Conservation (phyloP, 2,888 invertebrate genomes). For the Apodemia zela region DNA sequence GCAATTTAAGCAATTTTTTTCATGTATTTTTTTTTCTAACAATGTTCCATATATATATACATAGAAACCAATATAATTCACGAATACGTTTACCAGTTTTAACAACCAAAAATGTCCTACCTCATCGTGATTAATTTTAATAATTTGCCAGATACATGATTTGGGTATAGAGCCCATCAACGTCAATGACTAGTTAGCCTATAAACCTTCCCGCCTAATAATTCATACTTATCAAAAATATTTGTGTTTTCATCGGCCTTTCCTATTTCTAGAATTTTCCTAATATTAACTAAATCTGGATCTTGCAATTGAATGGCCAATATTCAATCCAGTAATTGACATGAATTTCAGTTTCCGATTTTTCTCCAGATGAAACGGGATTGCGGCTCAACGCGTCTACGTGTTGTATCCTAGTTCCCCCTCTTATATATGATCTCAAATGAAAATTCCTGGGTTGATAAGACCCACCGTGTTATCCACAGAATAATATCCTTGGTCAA, state of each 20-base stretch:
- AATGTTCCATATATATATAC: neutral
- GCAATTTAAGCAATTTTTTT: constrained; percentile 11
- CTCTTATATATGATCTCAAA: constrained; percentile 17
- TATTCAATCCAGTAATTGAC: constrained; percentile 31
- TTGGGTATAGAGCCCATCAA: constrained; percentile 39
- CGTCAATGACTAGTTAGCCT: constrained; percentile 34
- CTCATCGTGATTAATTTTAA: constrained; percentile 32
- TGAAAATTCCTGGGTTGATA: constrained; percentile 14
- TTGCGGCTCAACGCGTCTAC: constrained; percentile 15
- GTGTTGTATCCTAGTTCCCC: constrained; percentile 36
- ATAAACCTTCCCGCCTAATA: constrained; percentile 31
- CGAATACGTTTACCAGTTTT: neutral
- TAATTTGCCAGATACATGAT: constrained; percentile 35
- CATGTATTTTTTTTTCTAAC: constrained; percentile 15
- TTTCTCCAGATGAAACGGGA: constrained; percentile 5
- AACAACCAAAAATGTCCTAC: constrained; percentile 29
- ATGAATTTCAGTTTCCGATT: constrained; percentile 20
- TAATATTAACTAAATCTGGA: constrained; percentile 23
- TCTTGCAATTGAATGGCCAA: constrained; percentile 34
- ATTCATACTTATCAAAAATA: constrained; percentile 6
- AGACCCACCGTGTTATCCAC: neutral
- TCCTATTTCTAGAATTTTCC: constrained; percentile 23
- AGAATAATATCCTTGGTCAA: constrained; percentile 10
- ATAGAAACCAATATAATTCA: neutral
- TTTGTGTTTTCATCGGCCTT: neutral